Conservation (phyloP, 2,888 invertebrate species). For the Margaritifera margaritifera region DNA sequence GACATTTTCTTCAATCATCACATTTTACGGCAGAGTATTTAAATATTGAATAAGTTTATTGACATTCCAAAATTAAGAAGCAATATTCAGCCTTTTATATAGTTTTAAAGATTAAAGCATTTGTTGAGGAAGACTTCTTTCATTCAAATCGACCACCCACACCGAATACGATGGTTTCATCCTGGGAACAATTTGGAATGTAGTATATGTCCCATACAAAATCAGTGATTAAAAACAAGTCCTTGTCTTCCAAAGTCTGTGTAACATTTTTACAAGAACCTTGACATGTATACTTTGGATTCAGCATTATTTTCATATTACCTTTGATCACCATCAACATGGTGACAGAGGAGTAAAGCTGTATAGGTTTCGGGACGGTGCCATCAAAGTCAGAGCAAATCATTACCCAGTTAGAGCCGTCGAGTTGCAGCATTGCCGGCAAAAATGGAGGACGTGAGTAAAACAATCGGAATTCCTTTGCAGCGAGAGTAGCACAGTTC, state of each 20-base stretch:
- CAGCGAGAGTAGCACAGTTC: constrained; percentile 15
- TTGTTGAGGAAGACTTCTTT: not conserved
- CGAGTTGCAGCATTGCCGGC: constrained; percentile 14
- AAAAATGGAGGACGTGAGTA: constrained; percentile 14
- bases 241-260: not conserved
- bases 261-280: constrained; percentile 6
- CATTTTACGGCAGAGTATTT: no score
- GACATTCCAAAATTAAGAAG: no score
- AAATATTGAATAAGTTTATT: no score
- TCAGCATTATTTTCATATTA: constrained; percentile 9
- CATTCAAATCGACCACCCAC: constrained; percentile 17
- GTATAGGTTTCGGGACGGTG: constrained; percentile 1
- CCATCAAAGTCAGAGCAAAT: constrained; percentile 21
- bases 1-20: no score
- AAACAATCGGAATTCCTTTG: constrained; percentile 18
- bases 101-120: no score
- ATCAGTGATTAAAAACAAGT: constrained; percentile 9
- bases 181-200: constrained; percentile 9
- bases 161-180: constrained; percentile 18
- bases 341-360: constrained; percentile 7
- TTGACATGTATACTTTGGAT: constrained; percentile 5
- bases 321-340: constrained; percentile 17
- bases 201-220: constrained; percentile 9
- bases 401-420: constrained; percentile 20
- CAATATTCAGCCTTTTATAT: no score